Evolutionary conservation across 2,888 invertebrate genomes (phyloP), one percentile per base, ranked within the genome.

Genomic region (Physocephala rufipes): DNA sequence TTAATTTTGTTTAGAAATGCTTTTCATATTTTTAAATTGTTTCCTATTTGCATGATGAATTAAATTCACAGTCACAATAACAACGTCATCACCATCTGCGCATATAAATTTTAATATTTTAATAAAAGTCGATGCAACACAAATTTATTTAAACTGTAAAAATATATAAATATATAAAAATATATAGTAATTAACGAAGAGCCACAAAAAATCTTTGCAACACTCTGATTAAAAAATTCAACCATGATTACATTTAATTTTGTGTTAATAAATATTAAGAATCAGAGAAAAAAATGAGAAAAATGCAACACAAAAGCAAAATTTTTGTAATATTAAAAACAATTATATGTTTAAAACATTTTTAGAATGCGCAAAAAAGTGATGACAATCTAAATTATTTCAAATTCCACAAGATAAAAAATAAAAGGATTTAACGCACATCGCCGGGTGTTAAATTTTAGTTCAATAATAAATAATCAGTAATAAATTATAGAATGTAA

Each of bases 31-130:
- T 61, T 26, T 28, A n/a, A 55, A 15, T 15, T 43, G n/a, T 62
- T 62, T 36, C 9, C 36, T 21, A 43, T 62, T 45, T 36, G 43
- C 26, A 47, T 19, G 4, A 45, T 49, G 49, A 65, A 65, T 7
- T 36, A 53, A 66, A 53, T 19, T 4, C 36, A 19, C 66, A 26
- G 36, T 21, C 51, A 36, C 28, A 4, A 53, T 21, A 53, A 53
- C 58, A 67, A 55, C 58, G 45, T 58, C 45, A 51, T 51, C 26
- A 36, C 21, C 28, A 16, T 12, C 79, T 82, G 81, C 81, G 77
- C 82, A 81, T 76, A 81, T 81, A 75, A 82, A 82, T 81, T 82
- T 82, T 80, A 82, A 81, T 80, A 80, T 82, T 78, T 80, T 80
- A 78, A 81, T 67, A 59, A n/a, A 49, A 62, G 16, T 24, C 24